These are phyloP conservation scores for Alligator sinensis DNA, from an alignment of 2,113 vertebrate species.

Conservation along the genomic window DNA sequence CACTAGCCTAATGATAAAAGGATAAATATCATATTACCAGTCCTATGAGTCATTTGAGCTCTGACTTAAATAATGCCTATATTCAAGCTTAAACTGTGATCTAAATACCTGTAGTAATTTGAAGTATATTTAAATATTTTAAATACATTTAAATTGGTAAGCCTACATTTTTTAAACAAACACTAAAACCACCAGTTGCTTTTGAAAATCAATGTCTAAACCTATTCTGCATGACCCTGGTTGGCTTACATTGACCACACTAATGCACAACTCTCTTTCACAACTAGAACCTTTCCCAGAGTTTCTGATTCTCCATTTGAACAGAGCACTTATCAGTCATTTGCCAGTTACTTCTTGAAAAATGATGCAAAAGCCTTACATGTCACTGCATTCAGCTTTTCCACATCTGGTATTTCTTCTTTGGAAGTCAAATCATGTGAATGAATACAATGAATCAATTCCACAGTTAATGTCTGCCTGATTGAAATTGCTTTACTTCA, in stretches of 20 bases:
- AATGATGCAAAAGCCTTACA: background rate
- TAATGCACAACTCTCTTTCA: background rate
- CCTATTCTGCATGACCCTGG: background rate
- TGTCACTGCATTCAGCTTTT: background rate
- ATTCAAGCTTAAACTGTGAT: too few species aligned
- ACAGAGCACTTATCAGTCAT: background rate
- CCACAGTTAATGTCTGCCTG: background rate
- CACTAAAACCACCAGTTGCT: background rate
- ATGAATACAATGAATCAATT: background rate
- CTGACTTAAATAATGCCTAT: background rate
- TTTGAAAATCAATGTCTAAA: background rate
- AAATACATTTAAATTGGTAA: background rate
- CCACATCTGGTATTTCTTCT: background rate
- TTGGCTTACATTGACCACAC: background rate
- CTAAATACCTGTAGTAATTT: background rate
- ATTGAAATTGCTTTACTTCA: background rate
- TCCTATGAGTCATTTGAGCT: background rate
- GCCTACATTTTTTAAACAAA: background rate
- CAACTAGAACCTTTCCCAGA: background rate
- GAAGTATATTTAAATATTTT: background rate
- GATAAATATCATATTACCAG: background rate
- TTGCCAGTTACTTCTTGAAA: background rate
- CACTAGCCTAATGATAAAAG: background rate
- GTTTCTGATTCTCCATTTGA: background rate
- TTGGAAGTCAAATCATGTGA: background rate